Base-by-base conservation (phyloP, 35 echinoderm and acorn worm genomes). In the Holothuria glaberrima region DNA sequence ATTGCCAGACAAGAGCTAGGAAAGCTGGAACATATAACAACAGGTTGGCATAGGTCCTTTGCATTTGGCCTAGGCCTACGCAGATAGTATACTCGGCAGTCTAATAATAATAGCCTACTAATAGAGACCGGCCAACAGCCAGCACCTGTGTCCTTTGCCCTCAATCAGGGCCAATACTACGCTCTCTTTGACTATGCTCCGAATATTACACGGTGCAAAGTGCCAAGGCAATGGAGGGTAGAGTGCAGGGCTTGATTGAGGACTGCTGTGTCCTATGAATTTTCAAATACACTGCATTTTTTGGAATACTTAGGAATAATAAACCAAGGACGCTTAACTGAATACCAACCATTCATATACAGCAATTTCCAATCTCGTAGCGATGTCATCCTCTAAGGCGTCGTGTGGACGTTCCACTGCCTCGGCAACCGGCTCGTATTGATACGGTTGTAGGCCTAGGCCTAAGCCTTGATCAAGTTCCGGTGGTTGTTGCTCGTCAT, bases 381-480 rank as follows among this genome's bases (percentile, higher is more conserved):
- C 61, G 61, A 65, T 65, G 61, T 65, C 61, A 65, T 65, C 61
- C 27, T 21, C 20, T 65, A 65, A 65, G 61, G 16, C 61, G 19
- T 65, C 61, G 61, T 65, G 61, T 65, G 61, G 61, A 3, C 17
- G 61, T 65, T 65, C 61, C 61, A 65, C 61, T 65, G 61, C 61
- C 61, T 65, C 61, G 61, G 61, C 61, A 65, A 65, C 61, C 61
- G 61, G 61, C 61, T 65, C 61, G 61, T 65, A 65, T 17, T 65
- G 61, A 16, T 65, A 65, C 61, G 61, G 61, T 65, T 65, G 61
- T 16, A 65, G 61, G 16, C 61, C 61, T 65, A 59, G 21, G 58
- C 58, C 58, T 12, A 59, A n/a, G n/a, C 19, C 16, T 65, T n/a
- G 19, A 65, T 65, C 61, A 65, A 6, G 61, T 17, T 65, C 61